Conservation (phyloP, 2,888 invertebrate species). For the Spicauda simplicius region DNA sequence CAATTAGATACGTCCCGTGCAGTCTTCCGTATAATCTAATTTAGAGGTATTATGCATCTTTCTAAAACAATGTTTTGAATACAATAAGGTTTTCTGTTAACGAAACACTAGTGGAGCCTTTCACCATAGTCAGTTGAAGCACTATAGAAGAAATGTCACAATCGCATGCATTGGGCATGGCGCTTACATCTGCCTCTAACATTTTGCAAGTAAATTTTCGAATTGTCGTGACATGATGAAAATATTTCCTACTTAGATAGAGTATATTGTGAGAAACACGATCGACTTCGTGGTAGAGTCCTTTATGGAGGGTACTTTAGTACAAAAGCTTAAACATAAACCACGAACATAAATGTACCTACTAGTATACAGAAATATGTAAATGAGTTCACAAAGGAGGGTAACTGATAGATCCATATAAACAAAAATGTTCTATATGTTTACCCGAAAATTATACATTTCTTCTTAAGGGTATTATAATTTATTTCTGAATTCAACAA, state of each 20-base stretch:
- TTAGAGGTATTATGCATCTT: conserved; percentile 24
- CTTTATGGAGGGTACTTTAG: conserved; percentile 12
- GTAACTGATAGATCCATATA: too few relatives aligned
- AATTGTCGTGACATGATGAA: conserved; percentile 34
- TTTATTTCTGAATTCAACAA: neutral
- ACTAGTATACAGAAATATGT: conserved; percentile 1
- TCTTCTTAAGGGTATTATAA: too few relatives aligned
- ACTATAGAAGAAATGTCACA: conserved; percentile 29
- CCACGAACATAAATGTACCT: conserved; percentile 19
- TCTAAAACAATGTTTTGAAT: conserved; percentile 24
- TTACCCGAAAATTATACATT: too few relatives aligned
- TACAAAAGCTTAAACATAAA: conserved; percentile 12
- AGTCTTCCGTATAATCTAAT: conserved; percentile 19
- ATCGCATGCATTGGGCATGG: conserved; percentile 21
- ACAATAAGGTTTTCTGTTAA: conserved; percentile 12
- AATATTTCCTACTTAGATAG: conserved; percentile 36
- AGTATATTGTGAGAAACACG: conserved; percentile 35
- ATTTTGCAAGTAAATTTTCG: conserved; percentile 31
- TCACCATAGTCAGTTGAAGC: conserved; percentile 15
- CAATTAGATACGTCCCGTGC: conserved; percentile 19
- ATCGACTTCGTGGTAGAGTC: conserved; percentile 28
- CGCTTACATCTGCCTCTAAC: conserved; percentile 25
- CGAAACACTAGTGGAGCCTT: conserved; percentile 23
- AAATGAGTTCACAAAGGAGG: neutral
- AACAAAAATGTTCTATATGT: too few relatives aligned